These are phyloP conservation scores for Aegithalos caudatus DNA, from an alignment of 2,113 vertebrate genomes.

Conservation along the genomic window DNA sequence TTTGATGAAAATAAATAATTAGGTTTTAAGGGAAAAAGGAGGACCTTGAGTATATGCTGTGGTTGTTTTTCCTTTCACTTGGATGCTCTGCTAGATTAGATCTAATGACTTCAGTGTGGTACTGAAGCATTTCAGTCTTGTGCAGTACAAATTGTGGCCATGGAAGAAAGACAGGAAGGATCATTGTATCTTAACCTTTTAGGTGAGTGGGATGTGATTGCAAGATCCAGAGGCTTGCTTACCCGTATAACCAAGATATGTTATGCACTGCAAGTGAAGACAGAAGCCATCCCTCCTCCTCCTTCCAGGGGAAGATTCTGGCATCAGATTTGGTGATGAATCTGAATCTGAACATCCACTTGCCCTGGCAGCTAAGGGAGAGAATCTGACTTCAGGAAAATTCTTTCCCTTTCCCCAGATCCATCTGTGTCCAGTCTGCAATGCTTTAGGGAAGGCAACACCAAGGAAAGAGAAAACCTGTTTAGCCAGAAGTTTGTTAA, in stretches of 20 bases:
- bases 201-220: neutral
- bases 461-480: neutral
- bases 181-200: neutral
- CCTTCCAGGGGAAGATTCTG: neutral
- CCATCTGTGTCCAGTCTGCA: neutral
- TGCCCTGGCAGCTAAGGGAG: fast-evolving
- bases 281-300: neutral
- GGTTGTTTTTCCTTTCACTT: neutral
- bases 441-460: neutral
- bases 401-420: neutral
- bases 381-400: neutral
- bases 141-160: neutral
- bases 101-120: neutral
- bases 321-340: neutral
- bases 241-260: neutral
- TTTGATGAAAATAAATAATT: neutral
- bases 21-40: neutral
- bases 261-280: neutral
- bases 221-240: neutral
- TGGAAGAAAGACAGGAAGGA: neutral
- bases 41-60: neutral
- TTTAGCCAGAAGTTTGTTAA: neutral
- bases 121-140: neutral
- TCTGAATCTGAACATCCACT: neutral
- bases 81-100: neutral